A percentile compares a stretch with the other conserved stretches of the same genome.
These are phyloP conservation scores for Lordiphosa clarofinis DNA, from an alignment of 1,140 invertebrate genomes.

Conservation along the genomic window DNA sequence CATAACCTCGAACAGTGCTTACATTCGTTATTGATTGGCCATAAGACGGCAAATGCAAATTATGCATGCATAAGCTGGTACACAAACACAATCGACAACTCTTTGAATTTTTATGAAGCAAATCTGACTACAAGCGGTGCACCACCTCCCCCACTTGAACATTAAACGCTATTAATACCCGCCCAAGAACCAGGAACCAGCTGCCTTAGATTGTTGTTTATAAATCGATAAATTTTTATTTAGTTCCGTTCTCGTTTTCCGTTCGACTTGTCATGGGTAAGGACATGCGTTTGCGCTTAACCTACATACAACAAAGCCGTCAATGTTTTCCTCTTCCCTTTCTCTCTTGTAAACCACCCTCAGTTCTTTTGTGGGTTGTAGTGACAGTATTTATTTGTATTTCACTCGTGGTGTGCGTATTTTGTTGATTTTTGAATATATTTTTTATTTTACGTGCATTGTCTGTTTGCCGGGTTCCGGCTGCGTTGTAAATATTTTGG, in stretches of 20 bases:
- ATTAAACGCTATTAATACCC: constrained; percentile 60
- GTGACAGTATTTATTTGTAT: constrained; percentile 58
- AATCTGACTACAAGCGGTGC: constrained; percentile 26
- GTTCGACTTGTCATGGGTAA: constrained; percentile 31
- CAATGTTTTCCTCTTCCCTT: constrained; percentile 13
- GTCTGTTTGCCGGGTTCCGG: constrained; percentile 21
- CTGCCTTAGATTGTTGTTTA: constrained; percentile 13
- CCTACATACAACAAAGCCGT: constrained; percentile 40
- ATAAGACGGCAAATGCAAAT: constrained; percentile 35
- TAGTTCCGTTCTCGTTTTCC: constrained; percentile 52
- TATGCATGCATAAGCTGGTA: constrained; percentile 49
- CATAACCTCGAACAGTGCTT: constrained; percentile 43
- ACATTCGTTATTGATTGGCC: constrained; percentile 49
- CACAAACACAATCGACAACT: constrained; percentile 28
- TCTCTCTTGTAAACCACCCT: constrained; percentile 23
- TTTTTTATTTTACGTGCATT: constrained; percentile 32
- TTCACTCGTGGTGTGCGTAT: constrained; percentile 47
- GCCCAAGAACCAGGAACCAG: constrained; percentile 17
- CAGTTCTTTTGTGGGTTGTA: constrained; percentile 22
- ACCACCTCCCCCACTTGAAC: neutral
- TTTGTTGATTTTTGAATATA: constrained; percentile 2
- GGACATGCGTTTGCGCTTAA: constrained; percentile 70
- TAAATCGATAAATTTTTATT: constrained; percentile 74
- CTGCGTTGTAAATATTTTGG: constrained; percentile 37
- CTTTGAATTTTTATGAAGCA: constrained; percentile 49